Base-by-base conservation (phyloP, 2,113 vertebrate genomes). In the Pterophyllum scalare region DNA sequence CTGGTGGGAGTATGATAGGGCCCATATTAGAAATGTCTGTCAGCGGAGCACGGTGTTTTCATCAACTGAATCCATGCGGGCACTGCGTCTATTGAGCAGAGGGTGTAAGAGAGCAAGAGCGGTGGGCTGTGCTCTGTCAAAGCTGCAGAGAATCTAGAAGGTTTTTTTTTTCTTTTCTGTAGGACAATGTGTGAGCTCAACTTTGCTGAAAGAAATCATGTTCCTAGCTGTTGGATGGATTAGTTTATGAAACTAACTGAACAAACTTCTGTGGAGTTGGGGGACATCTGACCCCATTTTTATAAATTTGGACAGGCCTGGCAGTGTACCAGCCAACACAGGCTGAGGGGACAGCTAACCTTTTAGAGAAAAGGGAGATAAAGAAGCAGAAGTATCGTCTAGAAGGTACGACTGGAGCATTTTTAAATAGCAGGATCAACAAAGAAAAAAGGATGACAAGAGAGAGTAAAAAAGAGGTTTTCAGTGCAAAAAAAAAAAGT, bases 121-220 rank as follows among this genome's bases (percentile, higher is more conserved):
- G 65, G 61, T 26, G 87, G 81, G 82, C 83, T 75, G 84, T 75
- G 70, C 79, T 86, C 88, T 85, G 87, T 89, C 89, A 88, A 11
- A 64, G 79, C 86, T 15, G 57, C 24, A 59, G 52, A 78, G 11
- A 62, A 88, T 80, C 79, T 22, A 58, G 52, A 84, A 61, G 56
- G 6, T 77, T 80, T 62, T 52, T 17, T 7, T 26, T 46, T 59
- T 38, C 28, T 46, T 31, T 77, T 22, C 87, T 88, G 40, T 26
- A 54, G 83, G 85, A 87, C 76, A 28, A 62, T 2, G 19, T 26
- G 24, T 52, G 61, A 77, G 40, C 72, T 86, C 2, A 49, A 86
- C 67, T 85, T 79, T 80, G 85, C 75, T 85, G 81, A 85, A 35
- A 91, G 91, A 80, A 81, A 75, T 22, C 17, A 80, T 54, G 90